Percentiles rank a stretch among this genome's conserved stretches.
These are phyloP conservation scores for Stegodyphus dumicola DNA, from an alignment of 1,140 invertebrate species.

Conservation along the genomic window DNA sequence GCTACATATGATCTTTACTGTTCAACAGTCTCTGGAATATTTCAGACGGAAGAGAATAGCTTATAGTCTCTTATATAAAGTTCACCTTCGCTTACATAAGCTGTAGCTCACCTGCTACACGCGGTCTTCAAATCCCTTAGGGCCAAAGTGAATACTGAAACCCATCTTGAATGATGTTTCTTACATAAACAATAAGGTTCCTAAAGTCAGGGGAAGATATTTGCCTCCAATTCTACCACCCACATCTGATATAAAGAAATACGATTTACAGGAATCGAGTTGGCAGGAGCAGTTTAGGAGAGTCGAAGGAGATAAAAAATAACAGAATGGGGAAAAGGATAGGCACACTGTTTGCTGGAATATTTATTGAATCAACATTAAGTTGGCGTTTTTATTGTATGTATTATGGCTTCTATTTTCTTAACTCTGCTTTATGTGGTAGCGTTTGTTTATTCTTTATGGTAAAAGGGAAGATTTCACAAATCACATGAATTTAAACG, in stretches of 20 bases:
- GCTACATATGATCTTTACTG: not conserved
- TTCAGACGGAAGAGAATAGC: not conserved
- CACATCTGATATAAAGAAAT: conserved; percentile 31
- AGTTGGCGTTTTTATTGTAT: conserved; percentile 48
- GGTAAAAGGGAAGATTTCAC: too few species aligned
- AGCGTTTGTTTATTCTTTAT: too few species aligned
- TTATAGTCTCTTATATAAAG: too few species aligned
- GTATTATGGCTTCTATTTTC: conserved; percentile 7
- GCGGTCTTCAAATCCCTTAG: conserved; percentile 24
- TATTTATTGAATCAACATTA: conserved; percentile 53
- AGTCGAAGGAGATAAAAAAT: conserved; percentile 13
- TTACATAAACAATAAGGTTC: conserved; percentile 49
- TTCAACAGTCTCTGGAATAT: not conserved
- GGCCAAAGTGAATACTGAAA: conserved; percentile 7
- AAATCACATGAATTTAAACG: too few species aligned
- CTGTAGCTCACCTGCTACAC: conserved; percentile 8
- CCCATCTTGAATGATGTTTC: not conserved
- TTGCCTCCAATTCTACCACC: conserved; percentile 21
- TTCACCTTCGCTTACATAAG: not conserved
- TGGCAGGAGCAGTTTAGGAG: conserved; percentile 27
- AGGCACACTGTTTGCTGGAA: conserved; percentile 10
- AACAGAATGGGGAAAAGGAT: not conserved
- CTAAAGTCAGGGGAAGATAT: conserved; percentile 17
- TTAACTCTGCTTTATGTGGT: not conserved
- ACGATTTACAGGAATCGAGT: conserved; percentile 6